Conservation (phyloP, 2,113 vertebrate genomes). For the Antennarius striatus region DNA sequence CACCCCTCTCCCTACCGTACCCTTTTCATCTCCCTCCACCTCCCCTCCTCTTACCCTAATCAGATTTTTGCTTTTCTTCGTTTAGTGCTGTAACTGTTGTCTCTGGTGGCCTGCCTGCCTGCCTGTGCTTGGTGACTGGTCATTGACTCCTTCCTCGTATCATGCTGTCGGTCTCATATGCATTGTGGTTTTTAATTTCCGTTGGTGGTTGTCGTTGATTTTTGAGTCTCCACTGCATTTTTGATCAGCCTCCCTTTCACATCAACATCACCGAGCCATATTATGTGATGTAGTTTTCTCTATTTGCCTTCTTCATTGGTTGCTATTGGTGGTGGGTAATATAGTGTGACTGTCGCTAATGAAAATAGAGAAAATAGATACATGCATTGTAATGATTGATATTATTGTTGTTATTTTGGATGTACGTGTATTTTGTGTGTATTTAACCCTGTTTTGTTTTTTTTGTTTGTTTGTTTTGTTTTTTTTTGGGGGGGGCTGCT, state of each 20-base stretch:
- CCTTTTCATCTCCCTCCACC: slow-evolving; percentile 47
- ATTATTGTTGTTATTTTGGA: too few relatives aligned
- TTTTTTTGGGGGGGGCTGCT: too few relatives aligned
- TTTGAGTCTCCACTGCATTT: slow-evolving; percentile 71
- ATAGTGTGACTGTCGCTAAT: slow-evolving; percentile 40
- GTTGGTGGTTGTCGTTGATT: slow-evolving; percentile 66
- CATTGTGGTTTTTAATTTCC: slow-evolving; percentile 71
- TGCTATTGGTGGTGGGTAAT: slow-evolving; percentile 39
- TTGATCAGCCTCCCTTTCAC: slow-evolving; percentile 61
- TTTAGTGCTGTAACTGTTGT: slow-evolving; percentile 61
- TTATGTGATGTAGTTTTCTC: slow-evolving; percentile 41
- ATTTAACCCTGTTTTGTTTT: too few relatives aligned
- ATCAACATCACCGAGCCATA: slow-evolving; percentile 60
- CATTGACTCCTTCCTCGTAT: slow-evolving; percentile 63
- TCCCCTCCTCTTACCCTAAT: slow-evolving; percentile 27
- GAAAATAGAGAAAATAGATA: slow-evolving; percentile 25
- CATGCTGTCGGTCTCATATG: slow-evolving; percentile 65
- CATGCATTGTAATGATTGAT: too few relatives aligned
- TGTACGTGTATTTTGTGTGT: too few relatives aligned
- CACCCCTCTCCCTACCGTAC: slow-evolving; percentile 22
- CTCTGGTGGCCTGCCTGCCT: slow-evolving; percentile 78
- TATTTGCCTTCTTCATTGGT: slow-evolving; percentile 30
- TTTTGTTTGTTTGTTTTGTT: too few relatives aligned
- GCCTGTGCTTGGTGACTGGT: slow-evolving; percentile 80
- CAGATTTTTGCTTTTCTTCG: slow-evolving; percentile 57